phyloP scores from a whole-genome alignment of 2,113 vertebrate species.

The Pterophyllum scalare region DNA sequence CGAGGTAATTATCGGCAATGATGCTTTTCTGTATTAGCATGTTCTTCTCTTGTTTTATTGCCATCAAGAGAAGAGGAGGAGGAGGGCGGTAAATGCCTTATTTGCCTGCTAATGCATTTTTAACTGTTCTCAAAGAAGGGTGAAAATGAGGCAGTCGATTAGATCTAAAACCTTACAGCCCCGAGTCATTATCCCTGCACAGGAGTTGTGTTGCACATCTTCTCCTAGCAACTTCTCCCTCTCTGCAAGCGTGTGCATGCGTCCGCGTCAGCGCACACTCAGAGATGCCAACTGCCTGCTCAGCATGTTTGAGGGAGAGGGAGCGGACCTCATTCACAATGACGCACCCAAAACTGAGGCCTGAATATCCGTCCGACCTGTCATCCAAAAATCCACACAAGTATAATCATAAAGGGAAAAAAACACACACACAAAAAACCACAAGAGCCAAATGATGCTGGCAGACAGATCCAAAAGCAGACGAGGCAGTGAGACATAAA shows the following conservation, averaged over 20 bases:
- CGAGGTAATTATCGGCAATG: constrained; percentile 41
- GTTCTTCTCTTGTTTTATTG: constrained; percentile 36
- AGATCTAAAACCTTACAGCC: constrained; percentile 32
- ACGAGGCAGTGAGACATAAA: constrained; percentile 14
- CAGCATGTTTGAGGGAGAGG: constrained; percentile 57
- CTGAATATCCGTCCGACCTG: neutral
- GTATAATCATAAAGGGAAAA: neutral
- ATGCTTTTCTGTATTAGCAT: constrained; percentile 30
- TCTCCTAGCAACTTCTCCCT: constrained; percentile 45
- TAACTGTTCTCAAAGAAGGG: constrained; percentile 42
- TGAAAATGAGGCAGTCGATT: constrained; percentile 39
- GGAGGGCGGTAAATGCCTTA: constrained; percentile 32
- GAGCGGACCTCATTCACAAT: neutral
- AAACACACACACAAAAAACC: neutral
- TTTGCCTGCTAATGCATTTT: constrained; percentile 45
- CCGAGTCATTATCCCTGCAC: constrained; percentile 24
- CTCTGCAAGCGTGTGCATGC: neutral
- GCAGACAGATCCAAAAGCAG: neutral
- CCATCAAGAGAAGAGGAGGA: constrained; percentile 19
- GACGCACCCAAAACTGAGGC: neutral
- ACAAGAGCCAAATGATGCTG: neutral
- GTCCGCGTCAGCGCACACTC: neutral
- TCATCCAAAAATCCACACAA: constrained; percentile 7
- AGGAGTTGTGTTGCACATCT: constrained; percentile 15
- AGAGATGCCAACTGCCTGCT: constrained; percentile 43